phyloP scores from a whole-genome alignment of 2,113 vertebrate genomes.

The Pipra filicauda region DNA sequence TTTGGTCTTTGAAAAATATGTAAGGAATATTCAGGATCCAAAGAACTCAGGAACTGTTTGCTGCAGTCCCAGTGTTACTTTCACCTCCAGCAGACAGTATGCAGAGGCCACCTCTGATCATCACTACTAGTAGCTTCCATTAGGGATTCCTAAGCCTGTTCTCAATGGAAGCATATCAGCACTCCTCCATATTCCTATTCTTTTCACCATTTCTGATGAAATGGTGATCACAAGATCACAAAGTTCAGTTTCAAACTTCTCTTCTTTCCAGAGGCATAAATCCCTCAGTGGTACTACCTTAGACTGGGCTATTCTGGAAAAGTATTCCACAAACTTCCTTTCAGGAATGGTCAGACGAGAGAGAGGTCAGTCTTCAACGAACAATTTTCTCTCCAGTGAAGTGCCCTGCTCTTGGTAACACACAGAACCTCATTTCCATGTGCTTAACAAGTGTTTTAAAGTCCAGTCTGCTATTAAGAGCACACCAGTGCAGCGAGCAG shows the following conservation, averaged over 20 bases:
- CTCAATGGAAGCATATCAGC: not conserved
- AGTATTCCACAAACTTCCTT: not conserved
- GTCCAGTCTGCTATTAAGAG: not conserved
- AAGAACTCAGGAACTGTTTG: not conserved
- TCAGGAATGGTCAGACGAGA: not conserved
- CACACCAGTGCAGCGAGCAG: not conserved
- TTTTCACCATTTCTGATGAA: not conserved
- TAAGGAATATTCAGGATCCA: not conserved
- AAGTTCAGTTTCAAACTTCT: not conserved
- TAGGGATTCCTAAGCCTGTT: not conserved
- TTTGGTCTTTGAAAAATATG: not conserved
- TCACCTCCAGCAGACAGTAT: not conserved
- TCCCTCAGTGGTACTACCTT: not conserved
- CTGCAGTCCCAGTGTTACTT: not conserved
- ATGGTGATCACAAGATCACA: not conserved
- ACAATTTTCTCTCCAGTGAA: not conserved
- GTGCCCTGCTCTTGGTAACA: not conserved
- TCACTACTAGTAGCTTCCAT: not conserved
- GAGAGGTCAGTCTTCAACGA: not conserved
- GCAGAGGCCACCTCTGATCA: not conserved
- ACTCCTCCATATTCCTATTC: not conserved
- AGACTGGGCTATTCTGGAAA: not conserved
- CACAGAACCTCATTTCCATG: not conserved
- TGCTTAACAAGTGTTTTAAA: not conserved
- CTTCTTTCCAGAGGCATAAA: not conserved